Conservation (phyloP, 2,888 invertebrate genomes). For the Toxonevra muliebris region DNA sequence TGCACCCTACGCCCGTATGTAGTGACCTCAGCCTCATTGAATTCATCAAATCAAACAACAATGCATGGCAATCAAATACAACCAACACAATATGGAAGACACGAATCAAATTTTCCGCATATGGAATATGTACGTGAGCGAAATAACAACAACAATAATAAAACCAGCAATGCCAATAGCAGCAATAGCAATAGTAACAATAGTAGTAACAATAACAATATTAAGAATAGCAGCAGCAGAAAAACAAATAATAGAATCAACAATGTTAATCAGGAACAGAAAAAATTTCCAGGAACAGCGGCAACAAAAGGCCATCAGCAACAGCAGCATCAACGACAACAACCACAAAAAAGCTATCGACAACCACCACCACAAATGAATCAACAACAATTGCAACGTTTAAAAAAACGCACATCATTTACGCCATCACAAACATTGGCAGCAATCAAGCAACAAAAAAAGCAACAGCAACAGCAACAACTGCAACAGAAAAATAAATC, state of each 20-base stretch:
- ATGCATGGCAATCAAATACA: constrained; percentile 65
- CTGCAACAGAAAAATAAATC: constrained; percentile 37
- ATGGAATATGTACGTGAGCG: constrained; percentile 65
- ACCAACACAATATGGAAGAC: constrained; percentile 63
- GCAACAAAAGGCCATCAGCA: constrained; percentile 28
- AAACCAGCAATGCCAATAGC: constrained; percentile 47
- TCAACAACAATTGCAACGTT: constrained; percentile 55
- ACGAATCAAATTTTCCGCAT: constrained; percentile 65
- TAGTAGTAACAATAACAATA: constrained; percentile 34
- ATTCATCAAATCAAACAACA: constrained; percentile 66
- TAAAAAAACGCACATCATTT: constrained; percentile 62
- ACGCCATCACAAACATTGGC: constrained; percentile 62
- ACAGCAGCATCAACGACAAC: constrained; percentile 37
- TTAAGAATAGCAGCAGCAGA: constrained; percentile 38
- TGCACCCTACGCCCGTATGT: constrained; percentile 80
- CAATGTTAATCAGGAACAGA: constrained; percentile 42
- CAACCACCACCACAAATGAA: constrained; percentile 39
- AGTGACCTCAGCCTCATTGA: constrained; percentile 67
- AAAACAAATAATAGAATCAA: constrained; percentile 48
- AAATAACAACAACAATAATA: constrained; percentile 43
- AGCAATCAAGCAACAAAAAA: constrained; percentile 52
- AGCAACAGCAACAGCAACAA: constrained; percentile 40
- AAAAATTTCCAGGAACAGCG: constrained; percentile 35
- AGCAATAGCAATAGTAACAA: constrained; percentile 39
- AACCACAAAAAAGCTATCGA: constrained; percentile 39